phyloP scores from a whole-genome alignment of 2,888 invertebrate genomes.

The Mythimna impura region DNA sequence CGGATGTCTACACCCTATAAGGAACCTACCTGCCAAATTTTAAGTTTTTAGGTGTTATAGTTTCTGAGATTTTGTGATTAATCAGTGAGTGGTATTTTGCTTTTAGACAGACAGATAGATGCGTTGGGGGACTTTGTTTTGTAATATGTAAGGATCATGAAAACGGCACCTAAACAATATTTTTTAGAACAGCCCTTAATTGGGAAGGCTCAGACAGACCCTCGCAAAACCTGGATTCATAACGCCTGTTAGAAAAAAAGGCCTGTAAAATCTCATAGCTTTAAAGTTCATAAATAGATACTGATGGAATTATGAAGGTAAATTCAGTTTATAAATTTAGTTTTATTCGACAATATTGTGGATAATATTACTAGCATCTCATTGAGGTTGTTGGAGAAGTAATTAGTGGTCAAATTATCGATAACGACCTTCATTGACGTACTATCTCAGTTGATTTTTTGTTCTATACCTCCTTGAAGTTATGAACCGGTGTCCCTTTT shows the following conservation, averaged over 20 bases:
- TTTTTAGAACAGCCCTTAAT: background rate
- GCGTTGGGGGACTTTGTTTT: too few relatives aligned
- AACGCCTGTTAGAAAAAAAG: background rate
- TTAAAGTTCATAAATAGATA: background rate
- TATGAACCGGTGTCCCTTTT: background rate
- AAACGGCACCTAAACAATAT: background rate
- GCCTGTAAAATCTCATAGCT: too few relatives aligned
- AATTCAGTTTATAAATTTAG: background rate
- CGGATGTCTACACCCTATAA: too few relatives aligned
- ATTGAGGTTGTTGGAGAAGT: background rate
- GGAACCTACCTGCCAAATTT: too few relatives aligned
- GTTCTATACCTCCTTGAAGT: background rate
- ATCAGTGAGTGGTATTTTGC: too few relatives aligned
- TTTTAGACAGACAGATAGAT: too few relatives aligned
- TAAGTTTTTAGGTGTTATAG: too few relatives aligned
- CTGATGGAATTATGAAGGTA: background rate
- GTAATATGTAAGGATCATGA: too few relatives aligned
- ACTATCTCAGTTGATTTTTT: too few relatives aligned
- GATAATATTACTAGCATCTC: constrained; percentile 1
- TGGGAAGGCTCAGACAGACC: background rate
- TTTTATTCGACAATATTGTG: background rate
- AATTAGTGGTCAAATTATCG: constrained; percentile 14
- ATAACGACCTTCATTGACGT: background rate
- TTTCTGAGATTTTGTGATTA: too few relatives aligned
- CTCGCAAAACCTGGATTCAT: background rate